phyloP scores from a whole-genome alignment of 2,113 vertebrate genomes.

The Gobius niger region DNA sequence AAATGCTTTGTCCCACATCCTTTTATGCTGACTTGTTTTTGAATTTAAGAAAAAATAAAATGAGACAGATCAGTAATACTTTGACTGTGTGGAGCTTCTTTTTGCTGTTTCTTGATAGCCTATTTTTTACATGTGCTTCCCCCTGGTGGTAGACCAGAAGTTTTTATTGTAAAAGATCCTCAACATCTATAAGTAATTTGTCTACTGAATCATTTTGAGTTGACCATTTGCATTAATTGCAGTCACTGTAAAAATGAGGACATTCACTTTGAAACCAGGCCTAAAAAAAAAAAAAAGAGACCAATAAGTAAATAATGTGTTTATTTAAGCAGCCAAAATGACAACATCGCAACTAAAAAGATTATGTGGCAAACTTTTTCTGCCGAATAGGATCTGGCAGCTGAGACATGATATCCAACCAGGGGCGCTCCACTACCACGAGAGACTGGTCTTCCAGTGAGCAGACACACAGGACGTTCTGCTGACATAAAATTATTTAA shows the following conservation, averaged over 20 bases:
- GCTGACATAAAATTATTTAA: slow-evolving; percentile 5
- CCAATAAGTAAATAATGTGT: neutral
- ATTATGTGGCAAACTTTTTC: slow-evolving; percentile 95
- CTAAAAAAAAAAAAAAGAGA: neutral
- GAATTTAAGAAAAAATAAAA: too few relatives aligned
- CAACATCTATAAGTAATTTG: neutral
- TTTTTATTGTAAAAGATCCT: neutral
- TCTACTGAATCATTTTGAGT: neutral
- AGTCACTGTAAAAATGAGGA: too few relatives aligned
- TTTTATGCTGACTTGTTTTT: too few relatives aligned
- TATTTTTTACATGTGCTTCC: neutral
- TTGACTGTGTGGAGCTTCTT: too few relatives aligned
- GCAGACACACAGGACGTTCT: slow-evolving; percentile 85
- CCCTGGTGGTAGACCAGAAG: neutral
- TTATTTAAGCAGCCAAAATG: slow-evolving; percentile 38
- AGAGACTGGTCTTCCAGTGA: slow-evolving; percentile 85
- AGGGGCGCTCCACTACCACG: slow-evolving; percentile 89
- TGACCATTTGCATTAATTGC: neutral
- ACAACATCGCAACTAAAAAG: neutral
- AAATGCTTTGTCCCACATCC: neutral
- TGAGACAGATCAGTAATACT: too few relatives aligned
- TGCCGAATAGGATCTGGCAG: slow-evolving; percentile 87
- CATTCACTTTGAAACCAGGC: neutral
- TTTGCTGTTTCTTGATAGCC: too few relatives aligned
- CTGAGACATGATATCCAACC: slow-evolving; percentile 84